A percentile compares a stretch with the other conserved stretches of the same genome.
phyloP scores from a whole-genome alignment of 2,797 vertebrate genomes.

The Aselliscus stoliczkanus region DNA sequence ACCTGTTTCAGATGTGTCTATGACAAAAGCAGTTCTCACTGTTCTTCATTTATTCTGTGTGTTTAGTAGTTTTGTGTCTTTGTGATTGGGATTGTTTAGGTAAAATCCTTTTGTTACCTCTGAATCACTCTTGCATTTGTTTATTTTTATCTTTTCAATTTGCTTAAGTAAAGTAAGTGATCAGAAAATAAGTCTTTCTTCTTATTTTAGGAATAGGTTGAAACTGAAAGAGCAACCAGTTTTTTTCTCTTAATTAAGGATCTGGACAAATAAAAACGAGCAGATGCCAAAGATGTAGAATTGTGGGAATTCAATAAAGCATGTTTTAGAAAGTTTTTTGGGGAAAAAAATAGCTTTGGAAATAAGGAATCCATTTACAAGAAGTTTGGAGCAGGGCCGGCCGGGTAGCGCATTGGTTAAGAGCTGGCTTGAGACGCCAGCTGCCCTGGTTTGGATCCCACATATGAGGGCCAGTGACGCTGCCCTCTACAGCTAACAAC shows the following conservation, averaged over 20 bases:
- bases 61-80: constrained; percentile 9
- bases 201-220: constrained; percentile 3
- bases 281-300: background rate
- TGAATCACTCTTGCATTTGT: background rate
- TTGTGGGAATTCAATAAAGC: background rate
- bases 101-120: constrained; percentile 11
- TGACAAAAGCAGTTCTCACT: background rate
- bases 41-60: background rate
- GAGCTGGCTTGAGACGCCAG: no score
- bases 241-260: background rate
- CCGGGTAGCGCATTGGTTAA: no score
- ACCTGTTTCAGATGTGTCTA: background rate
- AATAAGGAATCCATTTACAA: background rate
- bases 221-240: background rate
- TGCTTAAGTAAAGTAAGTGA: background rate
- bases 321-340: background rate
- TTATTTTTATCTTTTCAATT: constrained; percentile 49
- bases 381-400: no score
- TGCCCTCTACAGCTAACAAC: no score
- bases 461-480: no score
- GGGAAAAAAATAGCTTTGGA: background rate
- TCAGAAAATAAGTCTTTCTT: background rate
- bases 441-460: no score
- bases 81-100: constrained; percentile 7
- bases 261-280: background rate